phyloP scores from a whole-genome alignment of 2,888 invertebrate genomes.

The Lasius platythorax region DNA sequence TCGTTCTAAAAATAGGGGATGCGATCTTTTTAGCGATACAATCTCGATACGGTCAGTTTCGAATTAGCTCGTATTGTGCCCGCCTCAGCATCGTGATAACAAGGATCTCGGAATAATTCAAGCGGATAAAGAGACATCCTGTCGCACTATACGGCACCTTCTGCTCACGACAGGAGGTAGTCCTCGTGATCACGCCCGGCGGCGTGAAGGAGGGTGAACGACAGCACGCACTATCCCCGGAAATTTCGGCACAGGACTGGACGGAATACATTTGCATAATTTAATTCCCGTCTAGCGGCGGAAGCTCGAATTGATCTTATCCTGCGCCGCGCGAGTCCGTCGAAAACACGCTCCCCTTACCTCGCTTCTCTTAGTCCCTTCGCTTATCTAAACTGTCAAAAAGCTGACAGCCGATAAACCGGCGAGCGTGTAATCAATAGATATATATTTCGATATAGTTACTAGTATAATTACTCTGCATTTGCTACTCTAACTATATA shows the following conservation, averaged over 20 bases:
- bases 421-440: background rate
- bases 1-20: background rate
- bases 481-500: background rate
- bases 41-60: background rate
- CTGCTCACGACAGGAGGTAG: conserved; percentile 50
- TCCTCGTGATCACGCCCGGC: conserved; percentile 59
- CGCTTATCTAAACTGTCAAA: background rate
- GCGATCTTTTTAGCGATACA: conserved; percentile 3
- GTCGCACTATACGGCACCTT: conserved; percentile 50
- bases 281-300: conserved; percentile 68
- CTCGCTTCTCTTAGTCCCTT: conserved; percentile 7
- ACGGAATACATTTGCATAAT: conserved; percentile 72
- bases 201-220: conserved; percentile 39
- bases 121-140: conserved; percentile 55
- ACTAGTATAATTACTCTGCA: background rate
- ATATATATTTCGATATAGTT: background rate
- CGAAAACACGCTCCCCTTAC: conserved; percentile 20
- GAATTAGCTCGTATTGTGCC: conserved; percentile 31
- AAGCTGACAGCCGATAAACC: conserved; percentile 6
- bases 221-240: conserved; percentile 50
- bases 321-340: conserved; percentile 45
- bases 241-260: conserved; percentile 68
- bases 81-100: conserved; percentile 38
- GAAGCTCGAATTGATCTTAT: conserved; percentile 73
- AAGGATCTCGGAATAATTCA: conserved; percentile 63